Evolutionary conservation across 2,113 vertebrate species (phyloP).

Genomic region (Nanorana parkeri): DNA sequence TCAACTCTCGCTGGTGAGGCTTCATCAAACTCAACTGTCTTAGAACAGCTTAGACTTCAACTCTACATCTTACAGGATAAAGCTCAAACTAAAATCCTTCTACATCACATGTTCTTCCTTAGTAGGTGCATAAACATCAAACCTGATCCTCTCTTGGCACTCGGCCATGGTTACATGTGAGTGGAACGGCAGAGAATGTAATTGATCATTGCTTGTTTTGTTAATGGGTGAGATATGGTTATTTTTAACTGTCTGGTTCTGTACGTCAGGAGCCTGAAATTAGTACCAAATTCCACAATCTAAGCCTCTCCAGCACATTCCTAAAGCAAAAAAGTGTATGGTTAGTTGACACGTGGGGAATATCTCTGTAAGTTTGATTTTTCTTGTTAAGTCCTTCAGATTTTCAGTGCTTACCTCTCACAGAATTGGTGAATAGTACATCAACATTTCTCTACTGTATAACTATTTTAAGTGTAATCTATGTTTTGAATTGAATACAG

Average conservation of each 20-base stretch:
- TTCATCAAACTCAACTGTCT: constrained; percentile 28
- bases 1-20: constrained; percentile 18
- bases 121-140: constrained; percentile 49
- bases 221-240: constrained; percentile 55
- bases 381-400: constrained; percentile 26
- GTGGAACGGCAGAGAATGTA: constrained; percentile 51
- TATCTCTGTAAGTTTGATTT: constrained; percentile 13
- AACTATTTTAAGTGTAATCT: neutral
- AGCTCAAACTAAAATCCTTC: constrained; percentile 36
- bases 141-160: constrained; percentile 49
- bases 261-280: constrained; percentile 57
- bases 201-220: constrained; percentile 58
- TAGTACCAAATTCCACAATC: constrained; percentile 53
- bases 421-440: neutral
- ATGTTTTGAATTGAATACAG: too few species aligned
- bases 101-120: constrained; percentile 49
- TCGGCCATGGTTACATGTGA: constrained; percentile 46
- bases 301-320: constrained; percentile 50
- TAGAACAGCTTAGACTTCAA: neutral
- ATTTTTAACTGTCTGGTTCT: constrained; percentile 58
- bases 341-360: constrained; percentile 41
- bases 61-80: constrained; percentile 31
- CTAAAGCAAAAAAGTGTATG: constrained; percentile 41
- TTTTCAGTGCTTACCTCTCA: neutral
- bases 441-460: neutral